phyloP scores from a whole-genome alignment of 2,113 vertebrate species.

The Thymallus thymallus region DNA sequence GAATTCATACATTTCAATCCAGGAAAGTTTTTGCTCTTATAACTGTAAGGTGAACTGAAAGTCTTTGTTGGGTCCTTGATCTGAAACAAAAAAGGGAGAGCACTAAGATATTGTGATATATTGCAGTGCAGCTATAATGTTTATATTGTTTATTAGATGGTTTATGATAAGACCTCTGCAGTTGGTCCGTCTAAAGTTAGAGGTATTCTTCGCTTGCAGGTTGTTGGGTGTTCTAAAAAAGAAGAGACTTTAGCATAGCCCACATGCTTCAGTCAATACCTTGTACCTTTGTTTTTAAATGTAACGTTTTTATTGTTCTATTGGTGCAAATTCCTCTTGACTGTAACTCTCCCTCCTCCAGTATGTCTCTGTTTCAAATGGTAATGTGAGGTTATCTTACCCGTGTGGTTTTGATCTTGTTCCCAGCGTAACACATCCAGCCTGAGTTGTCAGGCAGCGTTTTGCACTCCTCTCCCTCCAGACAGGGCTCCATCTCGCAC shows the following conservation, averaged over 20 bases:
- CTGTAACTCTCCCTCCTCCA: not conserved
- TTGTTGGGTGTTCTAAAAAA: constrained; percentile 71
- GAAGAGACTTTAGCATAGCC: not conserved
- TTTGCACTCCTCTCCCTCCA: constrained; percentile 83
- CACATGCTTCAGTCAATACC: too few relatives aligned
- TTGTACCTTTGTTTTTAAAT: too few relatives aligned
- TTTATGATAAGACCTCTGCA: constrained; percentile 48
- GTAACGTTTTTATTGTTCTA: constrained; percentile 22
- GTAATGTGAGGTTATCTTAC: constrained; percentile 67
- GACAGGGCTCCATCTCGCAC: constrained; percentile 86
- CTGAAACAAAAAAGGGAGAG: constrained; percentile 45
- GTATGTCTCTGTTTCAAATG: constrained; percentile 19
- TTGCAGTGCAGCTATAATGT: not conserved
- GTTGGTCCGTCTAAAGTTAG: constrained; percentile 28
- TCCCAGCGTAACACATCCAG: constrained; percentile 83
- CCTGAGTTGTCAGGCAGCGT: constrained; percentile 83
- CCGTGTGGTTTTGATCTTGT: constrained; percentile 83
- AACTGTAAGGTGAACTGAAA: constrained; percentile 51
- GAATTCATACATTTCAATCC: constrained; percentile 63
- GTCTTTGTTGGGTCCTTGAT: constrained; percentile 55
- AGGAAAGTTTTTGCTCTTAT: constrained; percentile 53
- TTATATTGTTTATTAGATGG: too few relatives aligned
- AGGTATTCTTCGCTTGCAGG: constrained; percentile 11
- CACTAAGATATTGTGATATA: not conserved
- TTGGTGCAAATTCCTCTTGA: not conserved